Base-by-base conservation (phyloP, 2,888 invertebrate genomes). In the Crematogaster levior region DNA sequence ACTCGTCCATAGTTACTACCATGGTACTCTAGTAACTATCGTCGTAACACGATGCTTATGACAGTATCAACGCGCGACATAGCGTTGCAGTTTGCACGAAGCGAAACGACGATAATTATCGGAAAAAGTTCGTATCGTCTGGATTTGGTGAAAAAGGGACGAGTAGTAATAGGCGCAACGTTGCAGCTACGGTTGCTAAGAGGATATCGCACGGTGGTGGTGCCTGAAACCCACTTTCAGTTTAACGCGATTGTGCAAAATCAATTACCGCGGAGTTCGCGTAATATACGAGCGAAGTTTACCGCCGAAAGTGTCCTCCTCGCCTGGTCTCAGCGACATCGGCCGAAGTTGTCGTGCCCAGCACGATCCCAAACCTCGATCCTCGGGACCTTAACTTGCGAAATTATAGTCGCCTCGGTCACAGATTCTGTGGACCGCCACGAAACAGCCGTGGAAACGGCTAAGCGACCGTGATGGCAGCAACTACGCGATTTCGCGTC, bases 191-290 rank as follows among this genome's bases (percentile, higher is more conserved):
- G 74, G 24, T 65, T 53, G 40, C 30, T 10, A 34, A 12, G 43
- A 24, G 56, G 43, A 46, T 56, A 83, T 79, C 70, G 75, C 66
- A 40, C 81, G 83, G 30, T 34, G 85, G 43, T 5, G 46, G 83
- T 79, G 68, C 74, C 81, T 82, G 84, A 86, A 88, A 89, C 86
- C 88, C 79, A 88, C 85, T 86, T 86, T 46, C 75, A 85, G 84
- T 86, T 88, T 89, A 89, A 89, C 88, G 81, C 88, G 89, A 89
- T 89, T 85, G 86, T 88, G 86, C 86, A 86, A 89, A 89, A 89
- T 89, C 89, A 89, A 89, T 89, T 89, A 89, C 85, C 89, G 77
- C 80, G 82, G 60, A 73, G 84, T 83, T 74, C 56, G 86, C 85
- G 85, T 89, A 89, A 89, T 89, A 89, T 89, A 89, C 89, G 89